Base-by-base conservation (phyloP, 2,888 invertebrate species). In the Saturnia japonica region DNA sequence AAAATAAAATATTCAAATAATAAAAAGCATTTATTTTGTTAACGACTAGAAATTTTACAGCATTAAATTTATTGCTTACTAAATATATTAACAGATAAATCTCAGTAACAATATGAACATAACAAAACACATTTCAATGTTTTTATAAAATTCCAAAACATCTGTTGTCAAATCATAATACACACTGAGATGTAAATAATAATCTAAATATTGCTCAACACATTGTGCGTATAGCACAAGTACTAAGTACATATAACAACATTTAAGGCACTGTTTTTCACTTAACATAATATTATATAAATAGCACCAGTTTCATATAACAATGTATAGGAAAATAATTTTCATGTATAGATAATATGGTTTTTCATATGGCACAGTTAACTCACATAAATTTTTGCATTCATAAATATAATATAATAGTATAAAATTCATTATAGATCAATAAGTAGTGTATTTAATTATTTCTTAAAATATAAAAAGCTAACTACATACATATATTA, bases 1-100 rank as follows among this genome's bases (percentile, higher is more conserved):
- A 14, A 71, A 79, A 79, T 81, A 79, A 81, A 83, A 81, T 71
- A 62, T 71, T 68, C 62, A 72, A 71, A 66, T 70, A 71, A 72
- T 82, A 87, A 83, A 88, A 92, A 91, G 90, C 90, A 81, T 88
- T 91, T 89, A 86, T 83, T 90, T 89, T 89, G 87, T 86, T 91
- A 79, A 82, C 83, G 93, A 93, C 93, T 93, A 92, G 92, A 92
- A 87, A 85, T 78, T 80, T 88, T 88, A 89, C 84, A 86, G 87
- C 86, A 83, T 86, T 87, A 82, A 75, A 78, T 81, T 80, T 81
- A 86, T 86, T 80, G 82, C 80, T 84, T 77, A 74, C 22, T 67
- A 70, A 40, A 66, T 71, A 67, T 69, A 69, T 34, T 40, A 64
- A 64, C 47, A 66, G 40, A 43, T 40, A 47, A 64, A 43, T 51